A percentile compares a stretch with the other conserved stretches of the same genome.
Evolutionary conservation across 1,140 invertebrate genomes (phyloP).

Genomic region (Steinernema feltiae): DNA sequence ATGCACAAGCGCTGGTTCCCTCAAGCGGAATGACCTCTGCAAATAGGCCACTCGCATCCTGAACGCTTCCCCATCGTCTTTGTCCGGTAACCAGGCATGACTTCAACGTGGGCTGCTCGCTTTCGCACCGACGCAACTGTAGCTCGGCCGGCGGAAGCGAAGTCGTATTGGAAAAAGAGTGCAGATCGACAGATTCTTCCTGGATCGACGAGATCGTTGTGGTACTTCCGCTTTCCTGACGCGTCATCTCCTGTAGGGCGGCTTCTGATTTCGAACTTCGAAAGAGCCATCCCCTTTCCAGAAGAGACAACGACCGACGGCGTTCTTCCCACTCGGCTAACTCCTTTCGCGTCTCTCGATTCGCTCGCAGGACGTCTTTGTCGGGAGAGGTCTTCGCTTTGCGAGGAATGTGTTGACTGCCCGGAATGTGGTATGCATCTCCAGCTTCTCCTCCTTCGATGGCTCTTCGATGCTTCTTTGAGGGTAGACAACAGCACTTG

Average conservation of each 20-base stretch:
- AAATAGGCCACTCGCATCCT: background rate
- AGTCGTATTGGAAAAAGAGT: background rate
- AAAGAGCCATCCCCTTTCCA: background rate
- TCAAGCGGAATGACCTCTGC: background rate
- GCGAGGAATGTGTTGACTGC: background rate
- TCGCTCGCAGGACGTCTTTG: background rate
- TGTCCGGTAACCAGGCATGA: conserved; percentile 5
- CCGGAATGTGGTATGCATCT: background rate
- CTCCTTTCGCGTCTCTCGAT: conserved; percentile 1
- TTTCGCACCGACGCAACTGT: background rate
- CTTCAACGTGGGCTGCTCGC: conserved; percentile 2
- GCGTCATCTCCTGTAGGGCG: background rate
- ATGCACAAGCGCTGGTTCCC: conserved; percentile 1
- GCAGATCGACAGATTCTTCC: background rate
- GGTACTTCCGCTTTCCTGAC: background rate
- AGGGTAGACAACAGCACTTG: background rate
- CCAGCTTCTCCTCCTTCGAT: background rate
- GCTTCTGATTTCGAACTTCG: background rate
- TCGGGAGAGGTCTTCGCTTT: background rate
- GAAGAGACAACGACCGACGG: background rate
- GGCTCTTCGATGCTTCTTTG: background rate
- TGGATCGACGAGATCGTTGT: background rate
- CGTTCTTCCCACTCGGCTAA: background rate
- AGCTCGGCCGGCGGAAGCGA: background rate
- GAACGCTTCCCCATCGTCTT: background rate